Conservation (phyloP, 2,113 vertebrate genomes). For the Phylloscopus trochiloides region DNA sequence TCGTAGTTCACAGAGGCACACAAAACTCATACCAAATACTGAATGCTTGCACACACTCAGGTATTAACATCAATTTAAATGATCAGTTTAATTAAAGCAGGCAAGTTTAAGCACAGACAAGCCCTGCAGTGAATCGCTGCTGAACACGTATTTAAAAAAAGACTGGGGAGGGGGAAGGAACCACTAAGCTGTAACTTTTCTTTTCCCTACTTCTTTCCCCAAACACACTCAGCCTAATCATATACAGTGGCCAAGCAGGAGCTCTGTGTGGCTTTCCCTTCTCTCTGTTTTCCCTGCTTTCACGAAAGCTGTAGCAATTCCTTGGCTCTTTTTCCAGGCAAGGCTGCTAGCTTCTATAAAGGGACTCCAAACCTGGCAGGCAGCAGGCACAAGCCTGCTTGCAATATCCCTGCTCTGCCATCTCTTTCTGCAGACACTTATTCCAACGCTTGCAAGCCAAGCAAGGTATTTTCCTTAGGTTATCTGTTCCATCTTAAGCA, state of each 20-base stretch:
- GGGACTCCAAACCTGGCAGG: not conserved
- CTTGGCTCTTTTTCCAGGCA: not conserved
- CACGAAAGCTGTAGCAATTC: not conserved
- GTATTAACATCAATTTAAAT: not conserved
- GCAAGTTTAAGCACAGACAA: not conserved
- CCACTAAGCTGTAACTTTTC: not conserved
- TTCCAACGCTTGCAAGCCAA: not conserved
- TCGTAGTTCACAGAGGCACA: not conserved
- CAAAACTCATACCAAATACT: not conserved
- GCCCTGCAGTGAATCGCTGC: not conserved
- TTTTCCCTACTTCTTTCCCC: not conserved
- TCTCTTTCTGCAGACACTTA: not conserved
- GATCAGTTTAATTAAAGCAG: not conserved
- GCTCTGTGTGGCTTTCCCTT: not conserved
- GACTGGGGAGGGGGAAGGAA: fast-evolving
- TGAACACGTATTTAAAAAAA: fast-evolving
- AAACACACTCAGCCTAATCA: not conserved
- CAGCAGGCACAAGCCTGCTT: not conserved
- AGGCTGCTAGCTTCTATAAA: constrained; percentile 10
- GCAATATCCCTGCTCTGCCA: not conserved
- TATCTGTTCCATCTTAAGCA: not conserved
- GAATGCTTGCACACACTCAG: not conserved
- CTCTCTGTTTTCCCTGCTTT: not conserved
- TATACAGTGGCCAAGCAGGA: not conserved
- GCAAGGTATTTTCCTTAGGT: not conserved